Conservation (phyloP, 2,797 vertebrate species). For the Dipus sagitta region DNA sequence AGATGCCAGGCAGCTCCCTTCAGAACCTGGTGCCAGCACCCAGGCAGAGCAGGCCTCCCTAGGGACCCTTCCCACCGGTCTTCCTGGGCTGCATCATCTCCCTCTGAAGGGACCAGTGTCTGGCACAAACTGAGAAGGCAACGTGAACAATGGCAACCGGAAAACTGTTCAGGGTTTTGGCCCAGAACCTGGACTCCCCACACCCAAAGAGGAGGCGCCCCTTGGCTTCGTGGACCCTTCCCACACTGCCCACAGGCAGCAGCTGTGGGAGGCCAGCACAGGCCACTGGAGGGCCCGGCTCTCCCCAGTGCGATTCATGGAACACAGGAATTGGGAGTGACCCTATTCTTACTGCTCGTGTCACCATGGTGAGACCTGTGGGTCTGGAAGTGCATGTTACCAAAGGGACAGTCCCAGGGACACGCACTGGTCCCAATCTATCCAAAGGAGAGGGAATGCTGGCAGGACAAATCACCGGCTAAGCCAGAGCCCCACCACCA, state of each 20-base stretch:
- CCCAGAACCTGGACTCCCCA: not conserved
- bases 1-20: not conserved
- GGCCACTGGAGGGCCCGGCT: not conserved
- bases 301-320: not conserved
- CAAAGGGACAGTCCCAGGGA: not conserved
- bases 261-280: not conserved
- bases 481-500: not conserved
- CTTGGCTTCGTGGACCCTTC: not conserved
- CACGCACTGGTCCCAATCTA: not conserved
- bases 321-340: not conserved
- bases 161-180: not conserved
- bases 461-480: not conserved
- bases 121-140: not conserved
- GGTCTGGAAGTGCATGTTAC: not conserved
- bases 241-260: not conserved
- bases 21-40: not conserved
- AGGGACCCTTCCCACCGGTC: not conserved
- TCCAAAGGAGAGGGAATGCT: not conserved
- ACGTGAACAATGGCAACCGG: not conserved
- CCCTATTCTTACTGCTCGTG: not conserved
- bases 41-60: not conserved
- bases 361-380: not conserved
- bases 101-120: not conserved
- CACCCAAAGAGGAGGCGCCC: not conserved
- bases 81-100: no score